Base-by-base conservation (phyloP, 2,888 invertebrate genomes). In the Ariolimax columbianus region DNA sequence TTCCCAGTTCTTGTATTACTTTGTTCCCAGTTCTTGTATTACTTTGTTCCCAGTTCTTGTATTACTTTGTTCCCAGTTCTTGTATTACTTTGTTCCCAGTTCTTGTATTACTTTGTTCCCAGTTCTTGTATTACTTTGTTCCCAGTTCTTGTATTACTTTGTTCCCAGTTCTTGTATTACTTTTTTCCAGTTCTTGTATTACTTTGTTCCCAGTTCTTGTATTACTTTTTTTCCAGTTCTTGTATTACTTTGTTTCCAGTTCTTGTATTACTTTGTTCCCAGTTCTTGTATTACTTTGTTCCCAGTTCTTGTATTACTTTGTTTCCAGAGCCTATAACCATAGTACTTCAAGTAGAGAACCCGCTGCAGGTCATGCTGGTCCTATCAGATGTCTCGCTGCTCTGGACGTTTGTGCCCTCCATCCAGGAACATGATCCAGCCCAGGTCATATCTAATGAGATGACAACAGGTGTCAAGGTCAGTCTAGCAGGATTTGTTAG, bases 341-440 rank as follows among this genome's bases (percentile, higher is more conserved):
- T 98, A 82, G 96, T 96, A 68, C 95, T 98, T 43, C 96, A 96
- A 82, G 95, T 98, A 88, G 95, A 95, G 89, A 97, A 97, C 94
- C 96, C 97, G 0, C 94, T 97, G 80, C 96, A 96, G 92, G 96
- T 97, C 88, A 95, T 96, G 0, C 93, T 97, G 88, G 95, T 96
- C 70, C 93, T 97, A 85, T 96, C 96, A 88, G 96, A 97, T 90
- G 95, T 97, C 19, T 95, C 96, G 91, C 94, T 97, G 73, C 94
- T 97, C 51, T 97, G 97, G 97, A 95, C 95, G 82, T 97, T 97
- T 90, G 86, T 92, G 33, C 93, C 92, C 6, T 89, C 89, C 14
- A 89, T 91, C 36, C 89, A 89, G 30, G 90, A 91, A 17, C 86
- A 89, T 19, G 91, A 91, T 80, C 90, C 90, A 83, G 89, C 91